Base-by-base conservation (phyloP, 2,888 invertebrate species). In the Oegoconia quadripuncta region DNA sequence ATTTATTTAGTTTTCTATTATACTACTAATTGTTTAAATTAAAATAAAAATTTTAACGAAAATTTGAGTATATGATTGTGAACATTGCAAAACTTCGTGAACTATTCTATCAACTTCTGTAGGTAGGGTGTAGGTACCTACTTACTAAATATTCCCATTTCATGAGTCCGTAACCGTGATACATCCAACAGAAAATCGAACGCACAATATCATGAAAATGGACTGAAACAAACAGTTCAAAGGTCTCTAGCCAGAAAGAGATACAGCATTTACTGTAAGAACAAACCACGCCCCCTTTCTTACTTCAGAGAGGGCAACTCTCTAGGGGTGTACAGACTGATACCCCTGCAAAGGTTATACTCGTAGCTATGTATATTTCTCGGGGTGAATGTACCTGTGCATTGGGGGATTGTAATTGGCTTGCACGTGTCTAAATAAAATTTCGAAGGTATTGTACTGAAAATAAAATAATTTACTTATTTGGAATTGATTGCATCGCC, bases 231-330 rank as follows among this genome's bases (percentile, higher is more conserved):
- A 48, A 41, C 36, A 37, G 42, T 32, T 9, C 28, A 20, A 28
- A 42, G 46, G 37, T 28, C 39, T 16, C 33, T 31, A 14, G 68
- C 50, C 27, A 47, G 66, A 76, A 58, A 46, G 68, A 59, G 75
- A 76, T 57, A 62, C 53, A 55, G 54, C 53, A 59, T 50, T 65
- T 69, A 59, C 69, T 66, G 71, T 58, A 59, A 58, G 58, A 59
- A 37, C 12, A 31, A 31, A 46, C 67, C 75, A 72, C 77, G 76
- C 77, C 77, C 64, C 59, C 67, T 76, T 76, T 77, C 77, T 76
- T 65, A 59, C 56, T 53, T 65, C 61, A 62, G 60, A 57, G 65
- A 64, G 65, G 63, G 67, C 59, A 58, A 53, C 55, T 64, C 61
- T 60, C 47, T 48, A 40, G 59, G 67, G 70, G 71, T 72, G 66